Evolutionary conservation across 2,113 vertebrate genomes (phyloP).

Genomic region (Cercopithecus mona): DNA sequence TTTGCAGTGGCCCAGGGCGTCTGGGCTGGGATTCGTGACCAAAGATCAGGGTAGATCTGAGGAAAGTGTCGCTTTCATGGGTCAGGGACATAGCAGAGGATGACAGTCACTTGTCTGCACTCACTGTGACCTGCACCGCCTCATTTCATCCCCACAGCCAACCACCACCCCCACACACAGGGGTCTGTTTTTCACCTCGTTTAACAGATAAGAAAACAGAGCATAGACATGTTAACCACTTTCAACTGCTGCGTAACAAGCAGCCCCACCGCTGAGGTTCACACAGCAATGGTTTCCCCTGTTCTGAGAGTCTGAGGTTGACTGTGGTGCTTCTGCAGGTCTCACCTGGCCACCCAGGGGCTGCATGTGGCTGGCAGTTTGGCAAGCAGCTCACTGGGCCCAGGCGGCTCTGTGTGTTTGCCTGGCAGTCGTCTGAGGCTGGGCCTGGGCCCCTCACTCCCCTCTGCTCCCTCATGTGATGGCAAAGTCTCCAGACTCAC

Average conservation of each 20-base stretch:
- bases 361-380: too few species aligned
- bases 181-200: not conserved
- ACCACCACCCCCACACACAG: too few species aligned
- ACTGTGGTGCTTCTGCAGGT: not conserved
- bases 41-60: not conserved
- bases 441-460: not conserved
- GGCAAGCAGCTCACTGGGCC: not conserved
- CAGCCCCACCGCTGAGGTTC: not conserved
- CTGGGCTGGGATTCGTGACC: not conserved
- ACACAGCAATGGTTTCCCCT: accelerated
- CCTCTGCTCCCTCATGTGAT: not conserved
- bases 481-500: not conserved
- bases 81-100: not conserved
- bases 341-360: not conserved
- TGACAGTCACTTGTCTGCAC: accelerated
- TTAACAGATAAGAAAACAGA: not conserved
- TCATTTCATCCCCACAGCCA: not conserved
- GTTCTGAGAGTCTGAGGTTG: not conserved
- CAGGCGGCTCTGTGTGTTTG: too few species aligned
- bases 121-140: not conserved
- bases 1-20: not conserved
- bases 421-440: not conserved
- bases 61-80: not conserved
- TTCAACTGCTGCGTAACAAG: not conserved
- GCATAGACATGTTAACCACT: not conserved